phyloP scores from a whole-genome alignment of 2,888 invertebrate genomes.

The Caenorhabditis angaria region DNA sequence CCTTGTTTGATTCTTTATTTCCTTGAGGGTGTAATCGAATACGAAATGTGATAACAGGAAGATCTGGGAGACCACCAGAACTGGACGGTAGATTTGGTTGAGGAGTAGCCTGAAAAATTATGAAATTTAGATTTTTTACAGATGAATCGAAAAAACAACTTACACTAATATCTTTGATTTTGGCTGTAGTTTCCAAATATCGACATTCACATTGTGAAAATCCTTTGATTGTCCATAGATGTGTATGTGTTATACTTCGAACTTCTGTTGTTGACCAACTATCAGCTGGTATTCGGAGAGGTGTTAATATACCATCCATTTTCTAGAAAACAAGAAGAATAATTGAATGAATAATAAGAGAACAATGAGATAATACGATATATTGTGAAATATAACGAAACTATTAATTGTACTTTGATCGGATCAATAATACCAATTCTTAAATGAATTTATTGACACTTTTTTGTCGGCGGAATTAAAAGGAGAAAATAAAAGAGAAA shows the following conservation, averaged over 20 bases:
- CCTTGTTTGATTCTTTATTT: conserved; percentile 72
- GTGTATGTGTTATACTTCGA: conserved; percentile 49
- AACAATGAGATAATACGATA: background rate
- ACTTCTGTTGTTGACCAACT: conserved; percentile 66
- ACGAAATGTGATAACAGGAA: conserved; percentile 58
- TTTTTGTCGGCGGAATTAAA: too few species aligned
- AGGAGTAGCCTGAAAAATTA: conserved; percentile 21
- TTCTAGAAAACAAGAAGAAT: background rate
- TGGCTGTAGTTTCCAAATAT: conserved; percentile 70
- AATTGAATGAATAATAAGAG: too few species aligned
- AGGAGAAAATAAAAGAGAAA: too few species aligned
- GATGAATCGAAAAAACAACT: conserved; percentile 12
- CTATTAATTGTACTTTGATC: too few species aligned
- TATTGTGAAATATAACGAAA: too few species aligned
- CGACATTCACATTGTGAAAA: conserved; percentile 71
- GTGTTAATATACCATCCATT: conserved; percentile 3
- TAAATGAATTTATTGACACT: too few species aligned
- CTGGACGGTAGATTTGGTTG: conserved; percentile 24
- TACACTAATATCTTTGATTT: conserved; percentile 58
- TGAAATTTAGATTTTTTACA: background rate
- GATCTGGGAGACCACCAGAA: conserved; percentile 36
- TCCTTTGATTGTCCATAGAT: conserved; percentile 69
- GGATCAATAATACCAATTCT: too few species aligned
- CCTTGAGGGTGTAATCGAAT: conserved; percentile 72
- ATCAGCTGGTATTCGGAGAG: conserved; percentile 41